Evolutionary conservation across 2,888 invertebrate species (phyloP), one percentile per base, ranked within the genome.

Genomic region (Eupithecia tripunctaria): DNA sequence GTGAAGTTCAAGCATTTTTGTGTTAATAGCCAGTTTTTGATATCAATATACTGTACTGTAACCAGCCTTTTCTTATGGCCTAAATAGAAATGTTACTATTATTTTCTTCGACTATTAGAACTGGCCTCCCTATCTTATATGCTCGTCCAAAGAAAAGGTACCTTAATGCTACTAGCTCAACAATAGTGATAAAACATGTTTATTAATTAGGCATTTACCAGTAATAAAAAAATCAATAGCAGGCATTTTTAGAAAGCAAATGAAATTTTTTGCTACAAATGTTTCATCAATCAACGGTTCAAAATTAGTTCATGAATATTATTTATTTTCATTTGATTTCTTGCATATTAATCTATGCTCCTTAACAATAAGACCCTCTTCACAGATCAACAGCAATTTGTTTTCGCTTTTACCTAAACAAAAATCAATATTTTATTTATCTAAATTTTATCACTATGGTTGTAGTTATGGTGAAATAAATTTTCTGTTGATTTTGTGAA

Each of bases 201-300:
- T 36, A 63, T 5, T 25, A n/a, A 18, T 65, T 63, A 64, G 21
- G 32, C 5, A 47, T 25, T 18, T 66, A 47, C 56, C 25, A 62
- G 64, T 65, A 64, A 70, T 60, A 43, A 60, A 68, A 74, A 36
- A 65, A 60, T 65, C 75, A 72, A 72, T 70, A 65, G 72, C 72
- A 72, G 75, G 72, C 75, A 72, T 70, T 60, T n/a, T 51, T 15
- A 38, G 65, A 41, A 72, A 72, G 5, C 72, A 70, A 75, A 75
- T 75, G 67, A 72, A 75, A 68, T 14, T 41, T 12, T 21, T 18
- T 3, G 27, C 15, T 41, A 5, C 7, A 27, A 18, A 25, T 60
- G 60, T 18, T 25, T 25, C 14, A 25, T 5, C 56, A 25, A 14
- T 25, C 25, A 25, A 21, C 2, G 1, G 56, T 25, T 21, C 21